phyloP scores from a whole-genome alignment of 2,888 invertebrate species.

The Drosophila greeni region DNA sequence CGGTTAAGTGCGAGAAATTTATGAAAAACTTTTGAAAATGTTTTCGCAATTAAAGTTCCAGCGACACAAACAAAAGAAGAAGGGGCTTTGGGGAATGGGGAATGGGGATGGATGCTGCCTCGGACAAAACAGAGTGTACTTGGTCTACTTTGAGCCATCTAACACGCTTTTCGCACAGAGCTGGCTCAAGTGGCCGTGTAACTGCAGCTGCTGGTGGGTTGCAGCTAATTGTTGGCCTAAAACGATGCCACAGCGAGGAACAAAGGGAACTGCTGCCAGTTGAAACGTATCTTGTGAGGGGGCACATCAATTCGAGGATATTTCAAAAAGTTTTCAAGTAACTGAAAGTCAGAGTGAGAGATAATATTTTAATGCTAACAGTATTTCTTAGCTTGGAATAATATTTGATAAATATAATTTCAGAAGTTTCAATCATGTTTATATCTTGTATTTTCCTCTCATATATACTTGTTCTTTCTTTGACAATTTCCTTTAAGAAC shows the following conservation, averaged over 20 bases:
- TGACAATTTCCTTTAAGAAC: neutral
- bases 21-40: constrained; percentile 67
- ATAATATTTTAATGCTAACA: neutral
- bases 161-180: constrained; percentile 33
- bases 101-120: constrained; percentile 2
- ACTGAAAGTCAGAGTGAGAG: neutral
- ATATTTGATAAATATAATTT: neutral
- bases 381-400: neutral
- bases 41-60: constrained; percentile 56
- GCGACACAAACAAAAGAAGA: constrained; percentile 24
- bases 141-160: constrained; percentile 34
- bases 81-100: neutral
- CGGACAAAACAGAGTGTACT: constrained; percentile 31
- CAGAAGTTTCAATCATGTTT: neutral
- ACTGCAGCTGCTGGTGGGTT: constrained; percentile 29
- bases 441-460: neutral
- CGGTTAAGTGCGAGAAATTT: constrained; percentile 64
- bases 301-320: neutral
- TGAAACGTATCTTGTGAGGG: constrained; percentile 1
- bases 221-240: constrained; percentile 42
- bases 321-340: constrained; percentile 1
- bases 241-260: constrained; percentile 28
- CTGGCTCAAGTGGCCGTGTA: constrained; percentile 36
- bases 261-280: constrained; percentile 11
- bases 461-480: neutral